Percentiles rank a stretch among this genome's conserved stretches.
Evolutionary conservation across 2,113 vertebrate species (phyloP).

Genomic region (Ictidomys tridecemlineatus): DNA sequence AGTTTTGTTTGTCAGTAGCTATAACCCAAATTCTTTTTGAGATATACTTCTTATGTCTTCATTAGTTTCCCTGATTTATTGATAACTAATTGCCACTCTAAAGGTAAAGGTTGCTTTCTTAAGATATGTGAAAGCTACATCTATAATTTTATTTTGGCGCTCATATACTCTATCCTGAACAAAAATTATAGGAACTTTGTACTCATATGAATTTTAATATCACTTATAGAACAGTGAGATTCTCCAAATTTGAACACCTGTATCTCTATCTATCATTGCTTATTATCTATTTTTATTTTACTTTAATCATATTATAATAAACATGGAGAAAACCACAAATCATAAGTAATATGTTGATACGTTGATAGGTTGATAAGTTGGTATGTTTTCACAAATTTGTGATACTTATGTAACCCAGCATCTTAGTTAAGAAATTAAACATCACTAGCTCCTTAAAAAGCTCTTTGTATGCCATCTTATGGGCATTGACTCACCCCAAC

Average conservation of each 20-base stretch:
- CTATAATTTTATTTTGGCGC: neutral
- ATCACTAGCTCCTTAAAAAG: neutral
- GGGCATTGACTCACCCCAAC: neutral
- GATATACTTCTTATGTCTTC: neutral
- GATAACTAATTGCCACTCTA: neutral
- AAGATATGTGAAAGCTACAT: neutral
- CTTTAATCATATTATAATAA: conserved; percentile 3
- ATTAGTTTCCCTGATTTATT: neutral
- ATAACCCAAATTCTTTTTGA: neutral
- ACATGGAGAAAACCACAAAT: neutral
- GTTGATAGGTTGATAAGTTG: neutral
- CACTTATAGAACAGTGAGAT: neutral
- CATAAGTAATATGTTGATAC: neutral
- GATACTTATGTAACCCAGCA: neutral
- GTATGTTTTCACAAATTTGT: neutral
- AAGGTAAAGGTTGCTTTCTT: neutral
- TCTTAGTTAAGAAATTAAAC: neutral
- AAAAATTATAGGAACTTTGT: neutral
- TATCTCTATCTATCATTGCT: neutral
- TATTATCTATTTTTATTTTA: neutral
- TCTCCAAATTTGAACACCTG: neutral
- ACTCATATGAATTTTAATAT: neutral
- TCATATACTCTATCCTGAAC: neutral
- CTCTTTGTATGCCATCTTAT: neutral
- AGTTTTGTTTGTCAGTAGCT: neutral